Conservation (phyloP, 2,888 invertebrate species). For the Encarsia formosa region DNA sequence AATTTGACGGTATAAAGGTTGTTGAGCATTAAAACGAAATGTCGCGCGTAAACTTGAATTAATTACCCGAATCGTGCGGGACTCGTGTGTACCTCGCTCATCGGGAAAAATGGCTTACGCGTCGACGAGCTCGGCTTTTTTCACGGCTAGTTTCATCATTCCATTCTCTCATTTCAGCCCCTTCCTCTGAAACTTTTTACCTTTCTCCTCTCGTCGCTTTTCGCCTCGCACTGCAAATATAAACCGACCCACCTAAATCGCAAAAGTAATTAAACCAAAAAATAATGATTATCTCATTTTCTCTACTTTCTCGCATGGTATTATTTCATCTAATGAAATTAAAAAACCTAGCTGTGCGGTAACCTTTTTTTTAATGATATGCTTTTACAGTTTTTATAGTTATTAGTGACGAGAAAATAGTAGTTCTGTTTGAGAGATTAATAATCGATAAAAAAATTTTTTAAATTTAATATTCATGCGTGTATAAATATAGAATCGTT, state of each 20-base stretch:
- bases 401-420: no score
- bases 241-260: neutral
- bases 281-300: no score
- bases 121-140: conserved; percentile 5
- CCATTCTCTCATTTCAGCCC: conserved; percentile 6
- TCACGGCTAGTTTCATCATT: conserved; percentile 14
- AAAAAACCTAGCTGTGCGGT: no score
- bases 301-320: no score
- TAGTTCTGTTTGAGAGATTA: no score
- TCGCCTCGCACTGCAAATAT: neutral
- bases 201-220: neutral
- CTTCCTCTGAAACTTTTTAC: neutral
- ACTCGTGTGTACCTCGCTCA: neutral
- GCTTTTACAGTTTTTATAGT: no score
- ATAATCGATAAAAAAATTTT: no score
- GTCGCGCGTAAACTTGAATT: conserved; percentile 9
- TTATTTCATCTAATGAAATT: no score
- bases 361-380: no score
- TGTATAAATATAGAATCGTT: no score
- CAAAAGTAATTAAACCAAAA: conserved; percentile 5
- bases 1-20: no score
- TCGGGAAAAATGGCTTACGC: conserved; percentile 6
- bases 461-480: no score
- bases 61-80: conserved; percentile 10
- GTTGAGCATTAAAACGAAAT: conserved; percentile 2